Conservation (phyloP, 2,113 vertebrate species). For the Isichthys henryi region DNA sequence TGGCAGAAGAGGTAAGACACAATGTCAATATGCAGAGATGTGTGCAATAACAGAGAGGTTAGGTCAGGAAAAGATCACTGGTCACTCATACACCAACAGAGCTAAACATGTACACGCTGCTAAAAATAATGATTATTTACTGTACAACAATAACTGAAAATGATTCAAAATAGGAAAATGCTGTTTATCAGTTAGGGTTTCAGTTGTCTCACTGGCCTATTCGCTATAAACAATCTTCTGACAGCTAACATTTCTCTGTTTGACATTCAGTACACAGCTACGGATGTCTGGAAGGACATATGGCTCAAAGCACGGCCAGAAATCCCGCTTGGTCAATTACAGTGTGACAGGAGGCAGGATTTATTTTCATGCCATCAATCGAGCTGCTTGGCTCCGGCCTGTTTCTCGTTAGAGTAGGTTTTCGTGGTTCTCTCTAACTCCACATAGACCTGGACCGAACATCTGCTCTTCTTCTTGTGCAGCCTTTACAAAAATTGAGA, state of each 20-base stretch:
- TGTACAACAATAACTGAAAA: not conserved
- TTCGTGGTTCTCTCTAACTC: not conserved
- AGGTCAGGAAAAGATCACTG: not conserved
- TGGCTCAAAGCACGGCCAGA: not conserved
- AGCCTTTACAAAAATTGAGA: not conserved
- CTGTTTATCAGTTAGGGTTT: not conserved
- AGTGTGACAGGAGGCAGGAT: not conserved
- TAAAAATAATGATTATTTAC: not conserved
- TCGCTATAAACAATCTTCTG: not conserved
- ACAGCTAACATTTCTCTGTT: not conserved
- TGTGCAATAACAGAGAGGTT: not conserved
- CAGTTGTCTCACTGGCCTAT: not conserved
- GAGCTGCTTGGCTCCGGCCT: not conserved
- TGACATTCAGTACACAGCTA: not conserved
- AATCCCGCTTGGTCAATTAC: not conserved
- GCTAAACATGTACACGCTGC: not conserved
- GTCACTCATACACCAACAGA: not conserved
- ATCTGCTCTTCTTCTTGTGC: not conserved
- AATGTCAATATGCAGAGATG: not conserved
- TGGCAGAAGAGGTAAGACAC: not conserved
- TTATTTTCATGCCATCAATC: not conserved
- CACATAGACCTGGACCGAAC: not conserved
- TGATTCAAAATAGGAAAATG: not conserved
- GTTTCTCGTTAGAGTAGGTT: not conserved
- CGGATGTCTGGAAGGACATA: constrained; percentile 6